phyloP scores from a whole-genome alignment of 2,888 invertebrate genomes.

The Drosophila tanythrix region DNA sequence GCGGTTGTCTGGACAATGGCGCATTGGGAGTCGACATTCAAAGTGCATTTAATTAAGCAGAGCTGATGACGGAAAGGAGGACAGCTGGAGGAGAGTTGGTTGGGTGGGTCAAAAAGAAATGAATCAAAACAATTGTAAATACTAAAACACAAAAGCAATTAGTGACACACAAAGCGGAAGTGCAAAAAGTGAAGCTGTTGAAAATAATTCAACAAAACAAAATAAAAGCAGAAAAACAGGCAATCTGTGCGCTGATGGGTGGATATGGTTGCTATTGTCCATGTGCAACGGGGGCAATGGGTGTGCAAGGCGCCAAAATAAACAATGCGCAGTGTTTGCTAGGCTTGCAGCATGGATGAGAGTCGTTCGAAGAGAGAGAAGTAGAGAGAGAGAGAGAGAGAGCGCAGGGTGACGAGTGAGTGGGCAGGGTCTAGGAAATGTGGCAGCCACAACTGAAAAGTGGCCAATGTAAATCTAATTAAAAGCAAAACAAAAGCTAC shows the following conservation, averaged over 20 bases:
- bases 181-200: constrained; percentile 79
- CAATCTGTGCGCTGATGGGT: constrained; percentile 23
- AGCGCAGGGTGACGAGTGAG: not conserved
- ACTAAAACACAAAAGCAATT: constrained; percentile 81
- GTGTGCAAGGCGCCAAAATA: constrained; percentile 76
- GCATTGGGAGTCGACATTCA: constrained; percentile 61
- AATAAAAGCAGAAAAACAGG: constrained; percentile 25
- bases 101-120: constrained; percentile 62
- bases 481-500: constrained; percentile 81
- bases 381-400: not conserved
- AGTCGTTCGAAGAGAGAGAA: not conserved
- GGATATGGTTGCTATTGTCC: constrained; percentile 17
- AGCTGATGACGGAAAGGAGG: not conserved
- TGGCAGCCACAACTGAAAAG: constrained; percentile 74
- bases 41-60: constrained; percentile 81
- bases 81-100: not conserved
- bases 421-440: constrained; percentile 9
- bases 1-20: constrained; percentile 45
- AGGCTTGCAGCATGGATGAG: constrained; percentile 60
- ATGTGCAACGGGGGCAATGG: constrained; percentile 39
- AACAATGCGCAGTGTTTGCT: constrained; percentile 73
- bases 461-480: constrained; percentile 82
- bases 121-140: constrained; percentile 82
- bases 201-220: constrained; percentile 69
- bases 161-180: constrained; percentile 82